These are phyloP conservation scores for Cladorhizidae sp. DNA, from an alignment of 37 sponge, comb jelly and placozoan species.

Conservation along the genomic window DNA sequence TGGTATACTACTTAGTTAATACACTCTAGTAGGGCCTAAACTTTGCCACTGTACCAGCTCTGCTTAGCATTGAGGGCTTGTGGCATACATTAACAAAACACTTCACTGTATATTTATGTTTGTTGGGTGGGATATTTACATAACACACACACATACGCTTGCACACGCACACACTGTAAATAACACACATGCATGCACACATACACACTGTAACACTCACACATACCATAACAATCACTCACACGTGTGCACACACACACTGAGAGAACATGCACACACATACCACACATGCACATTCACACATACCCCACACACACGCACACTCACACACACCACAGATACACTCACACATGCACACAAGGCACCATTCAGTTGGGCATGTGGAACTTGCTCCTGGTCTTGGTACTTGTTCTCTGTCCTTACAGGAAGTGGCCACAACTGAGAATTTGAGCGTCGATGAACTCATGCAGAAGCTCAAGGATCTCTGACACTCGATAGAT, in stretches of 20 bases:
- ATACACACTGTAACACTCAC: not conserved
- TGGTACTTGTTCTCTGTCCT: not conserved
- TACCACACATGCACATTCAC: no score
- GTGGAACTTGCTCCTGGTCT: no score
- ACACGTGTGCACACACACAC: slow-evolving; percentile 10
- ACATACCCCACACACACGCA: no score
- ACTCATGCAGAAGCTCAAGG: slow-evolving; percentile 74
- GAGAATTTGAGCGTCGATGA: slow-evolving; percentile 55
- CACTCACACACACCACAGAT: no score
- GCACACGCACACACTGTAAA: not conserved
- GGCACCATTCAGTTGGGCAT: no score
- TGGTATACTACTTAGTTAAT: no score
- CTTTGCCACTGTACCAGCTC: not conserved
- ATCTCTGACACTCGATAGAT: slow-evolving; percentile 14
- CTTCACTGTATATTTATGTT: not conserved
- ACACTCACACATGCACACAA: no score
- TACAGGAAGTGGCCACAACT: slow-evolving; percentile 19
- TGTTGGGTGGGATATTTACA: not conserved
- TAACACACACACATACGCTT: not conserved
- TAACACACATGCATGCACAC: not conserved
- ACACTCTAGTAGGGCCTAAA: no score
- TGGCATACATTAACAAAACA: not conserved
- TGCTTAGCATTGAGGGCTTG: not conserved
- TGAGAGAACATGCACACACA: no score
- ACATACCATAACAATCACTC: not conserved